Percentiles rank a stretch among this genome's conserved stretches.
Evolutionary conservation across 23 tunicate species (phyloP).

Genomic region (Diplosoma virens): DNA sequence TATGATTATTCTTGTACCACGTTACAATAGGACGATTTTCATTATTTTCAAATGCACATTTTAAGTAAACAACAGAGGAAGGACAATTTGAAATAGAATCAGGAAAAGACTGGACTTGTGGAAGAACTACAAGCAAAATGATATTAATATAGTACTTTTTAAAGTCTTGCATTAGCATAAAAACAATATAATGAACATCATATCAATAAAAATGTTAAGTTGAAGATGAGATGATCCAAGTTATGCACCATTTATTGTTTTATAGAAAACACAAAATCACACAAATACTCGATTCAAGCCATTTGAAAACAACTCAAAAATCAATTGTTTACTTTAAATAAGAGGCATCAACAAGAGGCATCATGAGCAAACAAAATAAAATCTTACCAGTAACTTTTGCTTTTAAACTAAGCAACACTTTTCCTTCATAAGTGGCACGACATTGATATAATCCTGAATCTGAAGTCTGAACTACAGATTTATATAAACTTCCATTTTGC

Average conservation of each 20-base stretch:
- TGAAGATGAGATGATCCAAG: no score
- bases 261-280: background rate
- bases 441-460: background rate
- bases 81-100: background rate
- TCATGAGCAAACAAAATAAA: no score
- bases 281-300: background rate
- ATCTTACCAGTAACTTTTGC: background rate
- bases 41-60: background rate
- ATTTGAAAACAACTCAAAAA: background rate
- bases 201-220: background rate
- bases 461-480: background rate
- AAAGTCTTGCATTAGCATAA: no score
- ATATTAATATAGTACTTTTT: no score
- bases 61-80: background rate
- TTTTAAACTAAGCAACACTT: background rate
- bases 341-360: no score
- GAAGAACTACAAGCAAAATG: no score
- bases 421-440: background rate
- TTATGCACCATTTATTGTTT: background rate
- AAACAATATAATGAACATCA: background rate
- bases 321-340: background rate
- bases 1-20: background rate
- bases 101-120: no score
- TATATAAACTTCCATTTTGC: constrained; percentile 5
- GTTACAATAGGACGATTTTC: background rate